Conservation (phyloP, 2,797 vertebrate genomes). For the Cyclura pinguis region DNA sequence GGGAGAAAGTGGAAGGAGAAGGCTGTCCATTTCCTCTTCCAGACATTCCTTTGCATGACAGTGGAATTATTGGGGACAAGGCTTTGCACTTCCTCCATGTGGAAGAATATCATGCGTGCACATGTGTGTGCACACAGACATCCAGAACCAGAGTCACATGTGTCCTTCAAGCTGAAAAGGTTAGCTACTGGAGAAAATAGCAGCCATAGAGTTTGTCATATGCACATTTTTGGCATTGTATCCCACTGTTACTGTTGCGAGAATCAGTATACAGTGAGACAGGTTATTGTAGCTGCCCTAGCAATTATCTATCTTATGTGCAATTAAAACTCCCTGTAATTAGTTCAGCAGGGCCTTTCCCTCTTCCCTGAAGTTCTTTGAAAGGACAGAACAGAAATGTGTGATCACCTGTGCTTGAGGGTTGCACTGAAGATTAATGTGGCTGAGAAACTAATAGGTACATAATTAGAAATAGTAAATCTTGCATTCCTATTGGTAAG, state of each 20-base stretch:
- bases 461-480: constrained; percentile 23
- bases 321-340: neutral
- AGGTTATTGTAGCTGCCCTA: neutral
- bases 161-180: too few relatives aligned
- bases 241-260: neutral
- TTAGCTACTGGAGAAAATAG: neutral
- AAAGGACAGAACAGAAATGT: neutral
- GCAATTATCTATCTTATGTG: neutral
- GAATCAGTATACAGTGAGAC: neutral
- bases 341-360: neutral
- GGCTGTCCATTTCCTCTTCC: too few relatives aligned
- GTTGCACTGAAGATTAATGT: constrained; percentile 1
- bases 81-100: too few relatives aligned
- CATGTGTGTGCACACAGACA: too few relatives aligned
- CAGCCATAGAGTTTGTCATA: too few relatives aligned
- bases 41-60: too few relatives aligned
- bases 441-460: neutral
- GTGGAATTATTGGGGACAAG: too few relatives aligned
- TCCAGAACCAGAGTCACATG: neutral
- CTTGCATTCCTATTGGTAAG: constrained; percentile 13
- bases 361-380: neutral
- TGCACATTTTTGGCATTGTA: neutral
- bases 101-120: too few relatives aligned
- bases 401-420: neutral
- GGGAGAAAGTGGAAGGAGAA: too few relatives aligned